Base-by-base conservation (phyloP, 2,888 invertebrate species). In the Aleiodes testaceus region DNA sequence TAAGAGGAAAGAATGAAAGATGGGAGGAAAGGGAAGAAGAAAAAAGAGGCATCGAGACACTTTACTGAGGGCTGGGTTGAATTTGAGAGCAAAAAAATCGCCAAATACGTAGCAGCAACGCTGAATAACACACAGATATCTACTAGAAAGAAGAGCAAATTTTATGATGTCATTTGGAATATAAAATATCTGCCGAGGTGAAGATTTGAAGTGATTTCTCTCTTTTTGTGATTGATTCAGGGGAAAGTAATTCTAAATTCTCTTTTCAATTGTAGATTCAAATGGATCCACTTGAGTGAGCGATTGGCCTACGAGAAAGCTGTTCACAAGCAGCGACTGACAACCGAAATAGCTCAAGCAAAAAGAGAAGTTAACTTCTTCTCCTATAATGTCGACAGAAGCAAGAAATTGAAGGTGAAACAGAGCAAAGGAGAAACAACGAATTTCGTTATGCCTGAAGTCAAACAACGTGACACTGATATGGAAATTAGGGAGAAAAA, bases 21-120 rank as follows among this genome's bases (percentile, higher is more conserved):
- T 69, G 88, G 88, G 42, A 89, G 90, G 14, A 90, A 90, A 73
- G 74, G 89, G 16, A 91, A 90, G 74, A 89, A 89, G 47, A 89
- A 90, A 67, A 92, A 91, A 72, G 89, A 78, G 80, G 87, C 85
- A 67, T 87, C 82, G 1, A 90, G 89, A 68, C 90, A 93, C 82
- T 97, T 95, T 79, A 92, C 93, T 0, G 98, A 98, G 90, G 98
- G 98, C 1, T 98, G 98, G 98, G 91, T 98, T 0, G 98, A 98
- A 87, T 98, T 97, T 87, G 91, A 94, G 81, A 93, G 94, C 79
- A 97, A 97, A 87, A 92, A 92, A 78, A 89, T 94, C 1, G 98
- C 98, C 0, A 98, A 97, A 87, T 89, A 91, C 82, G 94, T 97
- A n/a, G 96, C 97, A 0, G 85, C 88, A 0, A 88, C 91, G 64